These are phyloP conservation scores for Pseudochirops corinnae DNA, from an alignment of 2,797 vertebrate genomes.

Conservation along the genomic window DNA sequence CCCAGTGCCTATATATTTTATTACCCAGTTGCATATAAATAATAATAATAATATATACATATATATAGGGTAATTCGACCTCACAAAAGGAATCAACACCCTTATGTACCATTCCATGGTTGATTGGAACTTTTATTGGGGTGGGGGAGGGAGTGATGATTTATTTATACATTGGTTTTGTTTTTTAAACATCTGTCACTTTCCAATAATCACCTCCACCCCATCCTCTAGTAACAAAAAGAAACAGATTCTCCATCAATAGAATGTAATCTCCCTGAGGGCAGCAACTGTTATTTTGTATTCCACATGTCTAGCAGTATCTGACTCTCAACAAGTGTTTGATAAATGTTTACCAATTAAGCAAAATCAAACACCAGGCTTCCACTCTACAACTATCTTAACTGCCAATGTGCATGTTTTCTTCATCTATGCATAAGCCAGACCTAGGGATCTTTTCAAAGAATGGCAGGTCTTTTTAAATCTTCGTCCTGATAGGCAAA, in stretches of 20 bases:
- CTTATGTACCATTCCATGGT: neutral
- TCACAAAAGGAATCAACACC: neutral
- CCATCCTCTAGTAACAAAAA: neutral
- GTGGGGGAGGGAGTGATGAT: neutral
- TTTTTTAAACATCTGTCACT: neutral
- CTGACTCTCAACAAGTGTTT: neutral
- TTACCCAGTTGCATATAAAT: too few species aligned
- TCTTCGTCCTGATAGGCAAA: neutral
- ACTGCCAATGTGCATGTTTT: neutral
- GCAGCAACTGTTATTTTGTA: neutral
- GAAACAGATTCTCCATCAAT: neutral
- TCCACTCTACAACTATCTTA: neutral
- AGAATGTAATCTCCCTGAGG: neutral
- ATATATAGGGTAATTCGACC: neutral
- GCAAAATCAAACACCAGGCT: neutral
- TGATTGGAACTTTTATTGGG: too few species aligned
- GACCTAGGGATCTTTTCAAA: neutral
- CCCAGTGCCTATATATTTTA: too few species aligned
- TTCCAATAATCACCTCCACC: neutral
- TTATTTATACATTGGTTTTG: neutral
- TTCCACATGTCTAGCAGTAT: neutral
- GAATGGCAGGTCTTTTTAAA: neutral
- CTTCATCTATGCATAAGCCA: neutral
- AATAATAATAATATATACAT: too few species aligned
- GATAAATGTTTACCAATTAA: neutral